Conservation (phyloP, 2,797 vertebrate species). For the Hirundo rustica region DNA sequence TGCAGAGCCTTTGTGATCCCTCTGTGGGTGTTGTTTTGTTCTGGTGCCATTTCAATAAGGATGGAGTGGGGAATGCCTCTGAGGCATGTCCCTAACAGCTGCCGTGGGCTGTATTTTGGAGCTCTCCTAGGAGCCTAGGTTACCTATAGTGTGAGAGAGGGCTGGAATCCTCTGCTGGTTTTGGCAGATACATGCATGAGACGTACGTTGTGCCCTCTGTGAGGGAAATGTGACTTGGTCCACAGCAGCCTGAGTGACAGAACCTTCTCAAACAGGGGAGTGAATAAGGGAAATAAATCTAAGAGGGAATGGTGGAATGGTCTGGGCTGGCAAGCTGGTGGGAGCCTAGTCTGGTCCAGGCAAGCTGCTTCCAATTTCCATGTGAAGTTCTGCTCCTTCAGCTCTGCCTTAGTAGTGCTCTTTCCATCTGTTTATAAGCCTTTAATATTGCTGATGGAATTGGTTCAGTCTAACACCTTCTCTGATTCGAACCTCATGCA, state of each 20-base stretch:
- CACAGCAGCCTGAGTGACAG: background rate
- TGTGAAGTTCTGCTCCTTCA: background rate
- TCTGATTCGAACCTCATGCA: background rate
- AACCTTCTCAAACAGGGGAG: background rate
- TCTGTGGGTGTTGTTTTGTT: background rate
- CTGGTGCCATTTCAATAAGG: background rate
- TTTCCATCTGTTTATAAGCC: background rate
- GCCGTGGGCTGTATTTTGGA: background rate
- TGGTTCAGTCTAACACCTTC: background rate
- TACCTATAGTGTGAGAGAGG: background rate
- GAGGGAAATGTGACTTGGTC: background rate
- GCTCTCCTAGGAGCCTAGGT: background rate
- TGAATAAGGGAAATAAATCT: background rate
- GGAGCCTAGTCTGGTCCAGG: background rate
- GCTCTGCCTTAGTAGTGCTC: background rate
- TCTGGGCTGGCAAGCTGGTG: background rate
- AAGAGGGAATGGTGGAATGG: background rate
- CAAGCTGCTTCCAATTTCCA: background rate
- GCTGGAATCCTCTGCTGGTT: background rate
- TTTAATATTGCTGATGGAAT: background rate
- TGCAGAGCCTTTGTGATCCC: background rate
- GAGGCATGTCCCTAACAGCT: background rate
- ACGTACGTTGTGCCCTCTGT: rapidly evolving
- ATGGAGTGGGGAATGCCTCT: background rate
- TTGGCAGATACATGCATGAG: background rate